Conservation (phyloP, 2,888 invertebrate genomes). For the Bombylius discolor region DNA sequence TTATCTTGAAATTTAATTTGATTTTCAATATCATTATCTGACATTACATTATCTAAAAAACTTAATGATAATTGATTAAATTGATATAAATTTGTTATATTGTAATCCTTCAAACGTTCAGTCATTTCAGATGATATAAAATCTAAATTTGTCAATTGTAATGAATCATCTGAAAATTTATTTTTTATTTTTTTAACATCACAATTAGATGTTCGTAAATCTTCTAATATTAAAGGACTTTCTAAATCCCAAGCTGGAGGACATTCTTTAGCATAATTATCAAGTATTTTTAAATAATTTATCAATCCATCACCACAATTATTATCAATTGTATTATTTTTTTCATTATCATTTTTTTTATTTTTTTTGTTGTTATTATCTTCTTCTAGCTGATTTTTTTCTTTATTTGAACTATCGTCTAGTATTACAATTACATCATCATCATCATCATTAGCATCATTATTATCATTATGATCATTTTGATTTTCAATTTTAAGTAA, state of each 20-base stretch:
- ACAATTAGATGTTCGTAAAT: background rate
- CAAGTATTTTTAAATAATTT: too few species aligned
- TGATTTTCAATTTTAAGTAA: background rate
- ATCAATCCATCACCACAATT: too few species aligned
- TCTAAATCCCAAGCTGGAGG: background rate
- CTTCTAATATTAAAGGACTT: background rate
- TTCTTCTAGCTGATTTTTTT: background rate
- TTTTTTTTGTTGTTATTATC: background rate
- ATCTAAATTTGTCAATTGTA: background rate
- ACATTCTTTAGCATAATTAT: background rate
- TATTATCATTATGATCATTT: background rate
- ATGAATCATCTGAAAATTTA: background rate
- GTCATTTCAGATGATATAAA: background rate
- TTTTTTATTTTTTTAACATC: too few species aligned
- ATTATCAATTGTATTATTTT: background rate
- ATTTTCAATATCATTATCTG: too few species aligned
- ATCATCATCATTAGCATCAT: background rate
- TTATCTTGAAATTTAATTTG: too few species aligned
- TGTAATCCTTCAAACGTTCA: background rate
- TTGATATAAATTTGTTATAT: background rate
- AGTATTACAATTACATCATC: background rate
- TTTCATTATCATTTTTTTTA: background rate
- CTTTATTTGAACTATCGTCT: background rate
- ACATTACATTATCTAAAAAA: background rate
- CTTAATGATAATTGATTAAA: background rate